Evolutionary conservation across 2,113 vertebrate genomes (phyloP).

Genomic region (Macrotis lagotis): DNA sequence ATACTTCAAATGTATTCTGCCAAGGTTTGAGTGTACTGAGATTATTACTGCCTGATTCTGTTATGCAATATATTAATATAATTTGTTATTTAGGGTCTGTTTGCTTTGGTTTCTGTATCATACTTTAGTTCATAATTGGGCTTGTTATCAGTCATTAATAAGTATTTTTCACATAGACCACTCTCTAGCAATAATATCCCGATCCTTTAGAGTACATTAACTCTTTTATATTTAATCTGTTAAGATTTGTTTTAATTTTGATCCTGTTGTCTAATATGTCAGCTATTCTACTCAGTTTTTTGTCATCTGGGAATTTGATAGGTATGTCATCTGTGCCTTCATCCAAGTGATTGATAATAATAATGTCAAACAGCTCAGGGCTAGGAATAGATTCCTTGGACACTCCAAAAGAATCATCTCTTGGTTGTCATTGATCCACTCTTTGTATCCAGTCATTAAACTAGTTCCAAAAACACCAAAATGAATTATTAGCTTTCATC

Average conservation of each 20-base stretch:
- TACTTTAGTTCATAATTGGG: background rate
- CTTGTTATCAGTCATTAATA: background rate
- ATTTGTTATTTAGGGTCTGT: background rate
- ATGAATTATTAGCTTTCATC: background rate
- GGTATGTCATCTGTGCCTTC: background rate
- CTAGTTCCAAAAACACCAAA: background rate
- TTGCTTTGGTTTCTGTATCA: background rate
- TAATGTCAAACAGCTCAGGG: background rate
- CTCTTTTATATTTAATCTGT: background rate
- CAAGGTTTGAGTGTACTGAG: accelerated
- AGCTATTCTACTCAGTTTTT: background rate
- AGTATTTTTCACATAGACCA: background rate
- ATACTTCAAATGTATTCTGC: background rate
- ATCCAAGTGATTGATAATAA: background rate
- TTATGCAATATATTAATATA: background rate
- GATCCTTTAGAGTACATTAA: background rate
- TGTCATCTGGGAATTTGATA: background rate
- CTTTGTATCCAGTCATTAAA: background rate
- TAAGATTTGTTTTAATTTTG: background rate
- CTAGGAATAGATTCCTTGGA: background rate
- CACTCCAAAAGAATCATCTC: background rate
- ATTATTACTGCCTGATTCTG: background rate
- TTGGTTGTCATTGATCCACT: background rate
- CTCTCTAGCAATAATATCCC: background rate
- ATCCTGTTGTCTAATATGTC: background rate